phyloP scores from a whole-genome alignment of 2,888 invertebrate species.

The Drosophila recens region DNA sequence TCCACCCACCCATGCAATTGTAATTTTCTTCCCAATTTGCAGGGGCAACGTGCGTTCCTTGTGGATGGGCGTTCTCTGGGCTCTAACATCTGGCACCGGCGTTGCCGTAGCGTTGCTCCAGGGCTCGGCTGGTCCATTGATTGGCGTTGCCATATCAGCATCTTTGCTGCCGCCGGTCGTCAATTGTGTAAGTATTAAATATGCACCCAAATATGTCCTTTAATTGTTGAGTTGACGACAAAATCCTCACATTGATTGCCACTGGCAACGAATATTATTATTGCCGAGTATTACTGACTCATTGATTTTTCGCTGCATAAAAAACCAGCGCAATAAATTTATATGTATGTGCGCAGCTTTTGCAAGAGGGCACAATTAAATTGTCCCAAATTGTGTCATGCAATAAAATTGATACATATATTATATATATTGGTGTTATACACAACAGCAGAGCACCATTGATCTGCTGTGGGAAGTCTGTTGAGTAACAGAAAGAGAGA shows the following conservation, averaged over 20 bases:
- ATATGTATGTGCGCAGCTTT: constrained; percentile 8
- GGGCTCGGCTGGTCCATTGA: constrained; percentile 93
- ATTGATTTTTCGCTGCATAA: not conserved
- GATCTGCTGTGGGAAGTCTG: no score
- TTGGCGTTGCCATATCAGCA: constrained; percentile 96
- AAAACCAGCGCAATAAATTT: not conserved
- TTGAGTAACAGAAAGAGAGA: no score
- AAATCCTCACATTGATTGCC: constrained; percentile 12
- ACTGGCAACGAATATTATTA: constrained; percentile 15
- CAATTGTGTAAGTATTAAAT: constrained; percentile 89
- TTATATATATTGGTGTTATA: not conserved
- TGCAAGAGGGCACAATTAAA: not conserved
- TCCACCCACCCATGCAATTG: not conserved
- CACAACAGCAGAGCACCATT: no score
- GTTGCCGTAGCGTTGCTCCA: constrained; percentile 94
- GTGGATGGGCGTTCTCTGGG: constrained; percentile 92
- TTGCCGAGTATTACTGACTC: no score
- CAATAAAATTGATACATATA: not conserved
- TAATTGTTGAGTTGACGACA: constrained; percentile 2
- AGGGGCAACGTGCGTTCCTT: constrained; percentile 90
- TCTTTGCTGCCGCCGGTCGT: constrained; percentile 94
- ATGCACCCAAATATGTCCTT: constrained; percentile 6
- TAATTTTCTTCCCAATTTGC: constrained; percentile 50
- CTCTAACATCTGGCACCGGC: constrained; percentile 91
- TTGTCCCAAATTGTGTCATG: not conserved